Conservation (phyloP, 2,888 invertebrate species). For the Andricus quercusramuli region DNA sequence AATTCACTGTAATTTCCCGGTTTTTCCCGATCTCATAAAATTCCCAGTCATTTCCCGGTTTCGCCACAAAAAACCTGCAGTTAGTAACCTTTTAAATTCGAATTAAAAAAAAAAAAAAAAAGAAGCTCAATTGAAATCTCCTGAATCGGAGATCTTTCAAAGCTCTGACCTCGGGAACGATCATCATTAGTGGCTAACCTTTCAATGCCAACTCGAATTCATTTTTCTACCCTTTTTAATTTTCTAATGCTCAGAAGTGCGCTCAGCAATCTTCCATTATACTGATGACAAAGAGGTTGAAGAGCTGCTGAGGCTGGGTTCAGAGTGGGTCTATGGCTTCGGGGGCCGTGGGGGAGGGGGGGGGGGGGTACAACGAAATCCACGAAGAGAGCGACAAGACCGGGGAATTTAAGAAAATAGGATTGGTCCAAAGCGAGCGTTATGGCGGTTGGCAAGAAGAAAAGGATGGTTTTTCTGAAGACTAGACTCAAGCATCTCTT, state of each 20-base stretch:
- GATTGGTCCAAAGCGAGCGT: conserved; percentile 37
- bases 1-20: too few relatives aligned
- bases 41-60: too few relatives aligned
- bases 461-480: conserved; percentile 34
- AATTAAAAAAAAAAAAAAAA: background rate
- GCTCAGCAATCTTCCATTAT: conserved; percentile 12
- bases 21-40: too few relatives aligned
- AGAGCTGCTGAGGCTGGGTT: background rate
- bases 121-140: background rate
- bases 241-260: conserved; percentile 26
- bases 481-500: conserved; percentile 37
- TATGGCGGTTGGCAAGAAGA: conserved; percentile 39
- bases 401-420: conserved; percentile 38
- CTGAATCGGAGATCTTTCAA: background rate
- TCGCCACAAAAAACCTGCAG: too few relatives aligned
- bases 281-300: conserved; percentile 29
- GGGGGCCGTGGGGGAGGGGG: background rate
- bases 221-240: conserved; percentile 21
- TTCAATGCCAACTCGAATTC: background rate
- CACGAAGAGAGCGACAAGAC: conserved; percentile 19
- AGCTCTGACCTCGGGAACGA: background rate
- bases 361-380: conserved; percentile 17
- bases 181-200: background rate
- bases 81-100: background rate
- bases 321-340: background rate